Evolutionary conservation across 1,140 invertebrate species (phyloP).

Genomic region (Macrobrachium nipponense): DNA sequence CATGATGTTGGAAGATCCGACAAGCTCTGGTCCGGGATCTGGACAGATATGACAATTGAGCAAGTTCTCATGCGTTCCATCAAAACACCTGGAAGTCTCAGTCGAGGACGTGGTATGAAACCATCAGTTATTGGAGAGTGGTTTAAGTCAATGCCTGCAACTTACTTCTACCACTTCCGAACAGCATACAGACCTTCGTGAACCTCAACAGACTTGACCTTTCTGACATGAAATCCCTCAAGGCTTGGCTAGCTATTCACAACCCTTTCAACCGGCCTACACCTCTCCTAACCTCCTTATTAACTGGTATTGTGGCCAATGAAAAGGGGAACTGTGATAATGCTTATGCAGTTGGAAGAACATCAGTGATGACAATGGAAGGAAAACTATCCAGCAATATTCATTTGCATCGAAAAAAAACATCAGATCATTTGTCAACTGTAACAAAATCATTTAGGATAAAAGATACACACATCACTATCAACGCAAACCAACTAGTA

Average conservation of each 20-base stretch:
- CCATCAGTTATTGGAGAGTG: not conserved
- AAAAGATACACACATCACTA: constrained; percentile 22
- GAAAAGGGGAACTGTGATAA: constrained; percentile 30
- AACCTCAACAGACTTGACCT: constrained; percentile 18
- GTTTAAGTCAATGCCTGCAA: no score
- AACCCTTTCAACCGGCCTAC: constrained; percentile 25
- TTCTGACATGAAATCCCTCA: constrained; percentile 11
- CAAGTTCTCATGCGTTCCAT: constrained; percentile 64
- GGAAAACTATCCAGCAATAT: constrained; percentile 27
- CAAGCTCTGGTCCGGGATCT: constrained; percentile 69
- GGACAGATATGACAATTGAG: constrained; percentile 69
- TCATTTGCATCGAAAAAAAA: constrained; percentile 33
- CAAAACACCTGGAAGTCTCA: constrained; percentile 68
- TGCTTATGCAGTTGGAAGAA: constrained; percentile 6
- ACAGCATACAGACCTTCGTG: constrained; percentile 10
- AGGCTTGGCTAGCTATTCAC: constrained; percentile 8
- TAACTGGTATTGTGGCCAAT: not conserved
- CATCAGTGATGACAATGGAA: constrained; percentile 25
- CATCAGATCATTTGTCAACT: constrained; percentile 21
- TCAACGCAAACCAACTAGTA: constrained; percentile 41
- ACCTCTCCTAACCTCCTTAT: constrained; percentile 12
- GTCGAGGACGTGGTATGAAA: constrained; percentile 57
- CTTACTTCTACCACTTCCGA: not conserved
- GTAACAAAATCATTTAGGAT: constrained; percentile 20
- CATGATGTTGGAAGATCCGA: no score